Evolutionary conservation across 1,140 invertebrate genomes (phyloP), one percentile per base, ranked within the genome.

Genomic region (Hycleus phaleratus): DNA sequence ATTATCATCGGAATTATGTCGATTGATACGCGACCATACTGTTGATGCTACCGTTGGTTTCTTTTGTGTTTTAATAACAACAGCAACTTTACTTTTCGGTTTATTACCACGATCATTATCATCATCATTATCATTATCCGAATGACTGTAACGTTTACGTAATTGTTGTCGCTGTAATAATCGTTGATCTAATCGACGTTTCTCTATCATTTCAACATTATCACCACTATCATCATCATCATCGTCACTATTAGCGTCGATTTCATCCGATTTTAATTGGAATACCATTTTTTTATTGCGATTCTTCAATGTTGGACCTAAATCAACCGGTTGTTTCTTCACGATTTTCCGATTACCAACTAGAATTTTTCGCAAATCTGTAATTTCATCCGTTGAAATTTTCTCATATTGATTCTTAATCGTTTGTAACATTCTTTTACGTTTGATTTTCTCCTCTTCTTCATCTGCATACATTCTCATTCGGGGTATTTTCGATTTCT

Each of bases 391-490:
- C 4, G 40, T 18, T 18, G 18, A 11, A 54, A 60, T 65, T 62
- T 66, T 64, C 48, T 73, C 69, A 7, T 66, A 65, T 56, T 63
- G 62, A 45, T 70, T 67, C 58, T 72, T 72, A 6, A 72, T 56
- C 43, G 62, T 64, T 56, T 65, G 49, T 58, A 70, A 46, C 50
- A 69, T 59, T 49, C 69, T 70, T 52, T 68, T 74, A 61, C 68
- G 61, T 56, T 71, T 77, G 63, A 79, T 75, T 69, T 84, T 85
- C 60, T 81, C 79, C 71, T 90, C 87, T 72, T 90, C 85, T 67
- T 91, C 88, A 75, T 92, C 90, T n/a, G 90, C 90, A 71, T 87
- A 87, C 90, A 92, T 92, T 70, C 87, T 77, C 88, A 90, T 90
- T 62, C 85, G 74, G 1, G 84, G 81, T 38, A 81, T 73, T 75